A percentile compares a stretch with the other conserved stretches of the same genome.
These are phyloP conservation scores for Mormyrus iriodes DNA, from an alignment of 2,113 vertebrate species.

Conservation along the genomic window DNA sequence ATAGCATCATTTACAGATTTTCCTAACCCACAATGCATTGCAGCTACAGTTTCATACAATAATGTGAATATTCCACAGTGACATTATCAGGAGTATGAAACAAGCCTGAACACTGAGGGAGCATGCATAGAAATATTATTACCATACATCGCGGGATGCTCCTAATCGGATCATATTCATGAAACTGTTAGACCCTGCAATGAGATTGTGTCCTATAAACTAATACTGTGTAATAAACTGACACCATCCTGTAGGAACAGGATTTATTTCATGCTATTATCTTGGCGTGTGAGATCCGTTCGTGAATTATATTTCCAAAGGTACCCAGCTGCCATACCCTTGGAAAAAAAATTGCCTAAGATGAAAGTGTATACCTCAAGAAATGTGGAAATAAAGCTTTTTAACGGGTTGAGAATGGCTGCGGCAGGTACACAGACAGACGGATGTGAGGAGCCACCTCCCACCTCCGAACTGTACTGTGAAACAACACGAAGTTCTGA, in stretches of 20 bases:
- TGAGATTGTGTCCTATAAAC: background rate
- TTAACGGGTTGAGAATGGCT: background rate
- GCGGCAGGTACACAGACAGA: background rate
- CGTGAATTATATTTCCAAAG: background rate
- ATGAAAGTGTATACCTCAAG: background rate
- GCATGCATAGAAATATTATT: background rate
- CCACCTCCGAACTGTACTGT: background rate
- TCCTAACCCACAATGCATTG: background rate
- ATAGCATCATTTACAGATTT: background rate
- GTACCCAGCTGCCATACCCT: background rate
- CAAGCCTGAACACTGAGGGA: background rate
- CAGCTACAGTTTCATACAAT: background rate
- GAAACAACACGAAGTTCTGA: background rate
- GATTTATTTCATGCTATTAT: background rate
- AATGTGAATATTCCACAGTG: background rate
- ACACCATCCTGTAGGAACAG: background rate
- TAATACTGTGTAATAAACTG: background rate
- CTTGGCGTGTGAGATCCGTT: background rate
- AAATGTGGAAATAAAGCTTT: background rate
- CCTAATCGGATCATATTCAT: background rate
- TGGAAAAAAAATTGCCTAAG: background rate
- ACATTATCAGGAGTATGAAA: background rate
- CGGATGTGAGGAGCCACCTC: background rate
- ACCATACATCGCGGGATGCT: background rate
- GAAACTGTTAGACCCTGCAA: background rate